Base-by-base conservation (phyloP, 2,113 vertebrate species). In the Hystrix cristata region DNA sequence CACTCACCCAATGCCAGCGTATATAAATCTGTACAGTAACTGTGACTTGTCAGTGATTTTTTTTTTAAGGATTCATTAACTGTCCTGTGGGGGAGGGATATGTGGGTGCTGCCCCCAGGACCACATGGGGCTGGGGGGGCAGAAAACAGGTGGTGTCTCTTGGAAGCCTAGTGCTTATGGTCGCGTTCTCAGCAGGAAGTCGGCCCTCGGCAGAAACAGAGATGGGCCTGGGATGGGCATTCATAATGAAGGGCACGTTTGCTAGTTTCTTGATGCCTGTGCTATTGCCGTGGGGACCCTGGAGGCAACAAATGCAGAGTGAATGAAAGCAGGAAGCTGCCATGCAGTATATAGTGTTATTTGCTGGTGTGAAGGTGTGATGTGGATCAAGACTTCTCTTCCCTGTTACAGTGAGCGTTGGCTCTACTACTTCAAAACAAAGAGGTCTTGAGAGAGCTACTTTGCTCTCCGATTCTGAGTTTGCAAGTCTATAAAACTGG, bases 271-370 rank as follows among this genome's bases (percentile, higher is more conserved):
- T 71, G 38, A n/a, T 5, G 12, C 59, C 83, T 34, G 2, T 14
- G 29, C 62, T 48, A 2, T 46, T 46, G 87, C 59, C 57, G 7
- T 14, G 38, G 31, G 2, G 3, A 69, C 11, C 38, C 11, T 38
- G 34, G 23, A 27, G 8, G 4, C 43, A n/a, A 3, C 34, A 53
- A 5, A 21, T 9, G 6, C 13, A 0, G 3, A 9, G 19, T 8
- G 29, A 43, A n/a, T 6, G 3, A 43, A 43, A 90, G 60, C 80
- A 16, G 9, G 25, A 6, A 25, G 51, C 14, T 12, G 7, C 29
- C 16, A 0, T 0, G 1, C 9, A n/a, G 21, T 0, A 1, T 2
- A 8, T 4, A 4, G 27, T 25, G 19, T 43, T 64, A 0, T 11
- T 60, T 21, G 7, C 38, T 85, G 55, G 57, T 21, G 55, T 11